Percentiles rank a stretch among this genome's conserved stretches.
phyloP scores from a whole-genome alignment of 2,888 invertebrate genomes.

The Aplocera efformata region DNA sequence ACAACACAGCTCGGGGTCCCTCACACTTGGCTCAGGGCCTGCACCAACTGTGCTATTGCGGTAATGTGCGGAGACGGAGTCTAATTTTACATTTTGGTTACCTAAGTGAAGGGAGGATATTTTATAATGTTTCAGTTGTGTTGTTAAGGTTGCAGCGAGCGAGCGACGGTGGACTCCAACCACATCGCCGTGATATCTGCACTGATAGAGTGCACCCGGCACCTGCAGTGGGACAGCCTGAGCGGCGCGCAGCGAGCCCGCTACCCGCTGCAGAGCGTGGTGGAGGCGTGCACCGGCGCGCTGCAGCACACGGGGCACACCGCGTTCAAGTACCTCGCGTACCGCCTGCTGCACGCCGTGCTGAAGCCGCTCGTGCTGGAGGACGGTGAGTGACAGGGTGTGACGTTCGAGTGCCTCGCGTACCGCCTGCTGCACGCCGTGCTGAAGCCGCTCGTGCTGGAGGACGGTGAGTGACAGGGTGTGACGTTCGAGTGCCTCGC shows the following conservation, averaged over 20 bases:
- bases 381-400: constrained; percentile 53
- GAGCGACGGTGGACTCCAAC: constrained; percentile 14
- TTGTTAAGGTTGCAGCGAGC: constrained; percentile 14
- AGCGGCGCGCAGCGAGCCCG: constrained; percentile 11
- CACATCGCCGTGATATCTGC: constrained; percentile 21
- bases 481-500: no score
- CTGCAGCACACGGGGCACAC: constrained; percentile 28
- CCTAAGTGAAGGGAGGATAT: no score
- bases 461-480: no score
- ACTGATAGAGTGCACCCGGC: constrained; percentile 17
- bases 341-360: constrained; percentile 34
- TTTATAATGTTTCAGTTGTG: no score
- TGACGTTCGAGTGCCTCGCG: no score
- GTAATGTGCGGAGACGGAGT: no score
- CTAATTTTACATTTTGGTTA: no score
- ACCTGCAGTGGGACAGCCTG: constrained; percentile 18
- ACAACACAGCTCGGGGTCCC: no score
- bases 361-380: constrained; percentile 39
- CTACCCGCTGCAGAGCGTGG: constrained; percentile 11
- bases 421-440: no score
- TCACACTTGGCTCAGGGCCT: no score
- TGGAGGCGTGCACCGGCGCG: constrained; percentile 14
- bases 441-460: no score
- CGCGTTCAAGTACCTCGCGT: constrained; percentile 41
- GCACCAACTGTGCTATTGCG: no score